phyloP scores from a whole-genome alignment of 2,888 invertebrate genomes.

The Isoperla grammatica region DNA sequence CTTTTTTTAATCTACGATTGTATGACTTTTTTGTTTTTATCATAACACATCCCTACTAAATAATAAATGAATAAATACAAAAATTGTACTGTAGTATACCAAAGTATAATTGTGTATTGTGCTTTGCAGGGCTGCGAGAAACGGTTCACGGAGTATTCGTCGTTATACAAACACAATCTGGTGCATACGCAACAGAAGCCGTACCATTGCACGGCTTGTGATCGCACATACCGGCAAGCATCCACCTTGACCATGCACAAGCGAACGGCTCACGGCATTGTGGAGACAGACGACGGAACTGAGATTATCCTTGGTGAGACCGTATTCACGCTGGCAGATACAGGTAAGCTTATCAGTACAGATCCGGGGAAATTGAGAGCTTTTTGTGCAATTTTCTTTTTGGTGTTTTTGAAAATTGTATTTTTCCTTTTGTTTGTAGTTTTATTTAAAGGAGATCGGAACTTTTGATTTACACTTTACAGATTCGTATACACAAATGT shows the following conservation, averaged over 20 bases:
- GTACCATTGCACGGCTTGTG: constrained; percentile 54
- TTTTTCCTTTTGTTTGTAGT: no score
- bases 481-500: no score
- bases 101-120: constrained; percentile 21
- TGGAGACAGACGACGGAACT: constrained; percentile 31
- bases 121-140: constrained; percentile 52
- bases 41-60: no score
- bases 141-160: constrained; percentile 64
- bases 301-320: constrained; percentile 31
- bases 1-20: no score
- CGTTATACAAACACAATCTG: constrained; percentile 60
- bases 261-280: constrained; percentile 50
- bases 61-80: no score
- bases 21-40: no score
- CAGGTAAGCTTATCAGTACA: constrained; percentile 7
- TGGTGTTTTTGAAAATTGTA: no score
- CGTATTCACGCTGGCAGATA: constrained; percentile 28
- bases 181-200: constrained; percentile 56
- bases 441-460: no score
- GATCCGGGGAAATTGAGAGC: no score
- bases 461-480: no score
- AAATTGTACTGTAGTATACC: no score
- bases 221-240: constrained; percentile 54
- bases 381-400: no score
- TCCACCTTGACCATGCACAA: constrained; percentile 57